These are phyloP conservation scores for Meteorus sp. DNA, from an alignment of 1,140 invertebrate genomes.

Conservation along the genomic window DNA sequence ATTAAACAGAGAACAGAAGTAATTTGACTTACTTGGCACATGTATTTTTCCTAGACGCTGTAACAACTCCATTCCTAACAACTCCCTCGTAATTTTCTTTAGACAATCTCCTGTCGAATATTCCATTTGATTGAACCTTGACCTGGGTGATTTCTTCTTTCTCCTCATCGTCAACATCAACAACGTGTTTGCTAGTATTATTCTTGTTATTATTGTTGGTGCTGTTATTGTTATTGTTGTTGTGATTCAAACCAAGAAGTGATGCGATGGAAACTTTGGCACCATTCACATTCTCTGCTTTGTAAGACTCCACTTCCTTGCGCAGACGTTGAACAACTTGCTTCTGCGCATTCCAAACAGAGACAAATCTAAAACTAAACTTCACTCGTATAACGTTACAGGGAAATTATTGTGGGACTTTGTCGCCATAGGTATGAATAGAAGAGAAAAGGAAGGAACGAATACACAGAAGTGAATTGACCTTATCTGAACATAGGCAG, in stretches of 20 bases:
- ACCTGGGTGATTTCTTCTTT: slow-evolving; percentile 22
- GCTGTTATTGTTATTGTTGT: slow-evolving; percentile 33
- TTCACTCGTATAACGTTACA: slow-evolving; percentile 28
- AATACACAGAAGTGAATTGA: neutral
- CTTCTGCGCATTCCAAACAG: slow-evolving; percentile 40
- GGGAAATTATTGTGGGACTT: slow-evolving; percentile 17
- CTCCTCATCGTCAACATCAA: slow-evolving; percentile 36
- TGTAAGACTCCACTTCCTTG: slow-evolving; percentile 45
- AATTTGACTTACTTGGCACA: slow-evolving; percentile 34
- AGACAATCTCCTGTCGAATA: slow-evolving; percentile 31
- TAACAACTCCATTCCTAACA: slow-evolving; percentile 43
- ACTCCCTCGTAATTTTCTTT: slow-evolving; percentile 48
- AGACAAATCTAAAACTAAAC: slow-evolving; percentile 24
- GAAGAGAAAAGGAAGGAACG: neutral
- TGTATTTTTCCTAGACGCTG: slow-evolving; percentile 25
- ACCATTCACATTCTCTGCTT: slow-evolving; percentile 45
- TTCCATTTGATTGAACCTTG: slow-evolving; percentile 34
- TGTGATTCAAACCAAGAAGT: slow-evolving; percentile 45
- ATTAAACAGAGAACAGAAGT: slow-evolving; percentile 3
- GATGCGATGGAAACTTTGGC: slow-evolving; percentile 45
- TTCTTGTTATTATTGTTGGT: slow-evolving; percentile 37
- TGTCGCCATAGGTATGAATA: neutral
- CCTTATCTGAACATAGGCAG: neutral
- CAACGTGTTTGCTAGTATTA: slow-evolving; percentile 45
- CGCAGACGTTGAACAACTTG: slow-evolving; percentile 48